These are phyloP conservation scores for Sinhomidia bicolor DNA, from an alignment of 2,888 invertebrate genomes.

Conservation along the genomic window DNA sequence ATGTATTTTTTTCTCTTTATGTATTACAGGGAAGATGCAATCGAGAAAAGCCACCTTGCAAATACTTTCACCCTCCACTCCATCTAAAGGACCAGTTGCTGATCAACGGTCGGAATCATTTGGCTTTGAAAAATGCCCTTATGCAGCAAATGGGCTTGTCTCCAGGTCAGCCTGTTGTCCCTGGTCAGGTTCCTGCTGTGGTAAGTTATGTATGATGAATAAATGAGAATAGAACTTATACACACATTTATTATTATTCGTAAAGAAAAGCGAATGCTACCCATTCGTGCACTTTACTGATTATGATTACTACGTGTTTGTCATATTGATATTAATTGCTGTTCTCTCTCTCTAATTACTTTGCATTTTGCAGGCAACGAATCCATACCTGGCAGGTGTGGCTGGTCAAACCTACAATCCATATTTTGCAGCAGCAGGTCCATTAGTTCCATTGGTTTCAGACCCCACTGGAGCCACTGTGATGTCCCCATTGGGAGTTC, in stretches of 20 bases:
- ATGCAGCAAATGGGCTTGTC: constrained; percentile 97
- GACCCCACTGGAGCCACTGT: constrained; percentile 88
- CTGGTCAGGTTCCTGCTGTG: constrained; percentile 91
- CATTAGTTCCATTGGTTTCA: constrained; percentile 94
- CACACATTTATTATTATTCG: no score
- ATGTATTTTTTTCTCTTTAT: constrained; percentile 1
- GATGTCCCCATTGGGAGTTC: constrained; percentile 91
- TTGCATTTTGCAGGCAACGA: constrained; percentile 76
- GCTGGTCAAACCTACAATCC: constrained; percentile 91
- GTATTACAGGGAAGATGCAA: constrained; percentile 97
- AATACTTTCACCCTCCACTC: constrained; percentile 99
- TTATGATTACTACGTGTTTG: constrained; percentile 9
- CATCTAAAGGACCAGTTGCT: constrained; percentile 99
- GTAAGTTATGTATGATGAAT: not conserved
- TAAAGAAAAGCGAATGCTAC: not conserved
- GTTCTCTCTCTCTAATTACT: constrained; percentile 54
- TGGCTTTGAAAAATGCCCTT: constrained; percentile 98
- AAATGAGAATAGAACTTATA: not conserved
- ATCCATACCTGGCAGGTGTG: constrained; percentile 80
- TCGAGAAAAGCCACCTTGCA: constrained; percentile 99
- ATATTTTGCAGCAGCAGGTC: constrained; percentile 93
- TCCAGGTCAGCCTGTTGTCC: constrained; percentile 94
- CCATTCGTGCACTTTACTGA: not conserved
- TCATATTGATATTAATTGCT: constrained; percentile 20
- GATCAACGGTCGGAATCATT: constrained; percentile 99